Evolutionary conservation across 2,113 vertebrate genomes (phyloP), one percentile per base, ranked within the genome.

Genomic region (Leuciscus idus): DNA sequence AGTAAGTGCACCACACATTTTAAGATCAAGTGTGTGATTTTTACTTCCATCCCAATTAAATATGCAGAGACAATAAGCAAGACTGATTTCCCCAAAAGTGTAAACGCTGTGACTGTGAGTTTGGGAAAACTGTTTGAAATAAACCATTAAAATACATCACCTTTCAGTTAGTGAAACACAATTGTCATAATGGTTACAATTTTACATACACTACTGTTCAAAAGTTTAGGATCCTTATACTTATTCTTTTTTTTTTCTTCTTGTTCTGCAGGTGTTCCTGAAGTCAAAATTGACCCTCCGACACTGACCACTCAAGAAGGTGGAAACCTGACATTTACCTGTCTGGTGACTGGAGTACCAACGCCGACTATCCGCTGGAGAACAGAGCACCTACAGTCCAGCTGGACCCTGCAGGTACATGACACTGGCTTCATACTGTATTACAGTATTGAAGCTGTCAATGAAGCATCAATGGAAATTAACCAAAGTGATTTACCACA

Each of bases 311-410:
- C 90, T 70, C 87, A 90, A 78, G 93, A 95, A 81, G 94, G 95
- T 23, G 94, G 93, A 28, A 94, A 94, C 85, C 90, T 96, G 84
- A 95, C 93, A 0, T 95, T 96, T 59, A 85, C 87, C n/a, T 96
- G 95, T 78, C 89, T 90, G 0, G 95, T 95, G 89, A 94, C 88
- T 26, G 95, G 95, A 83, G 92, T 86, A 81, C 95, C 95, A 0
- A 89, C 87, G 11, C 95, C 95, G 1, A 83, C 1, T 4, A 93
- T 92, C 39, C 90, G 70, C 48, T 96, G 95, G 95, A 87, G 81
- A 64, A 95, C 95, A 0, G 88, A 94, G 0, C 10, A 81, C 11
- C 92, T 96, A 1, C 2, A 43, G 4, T 96, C 95, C 4, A 79
- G 0, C 21, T 93, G 89, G 61, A 68, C 46, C 0, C 76, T 89